These are phyloP conservation scores for Dioctria rufipes DNA, from an alignment of 2,888 invertebrate genomes.

Conservation along the genomic window DNA sequence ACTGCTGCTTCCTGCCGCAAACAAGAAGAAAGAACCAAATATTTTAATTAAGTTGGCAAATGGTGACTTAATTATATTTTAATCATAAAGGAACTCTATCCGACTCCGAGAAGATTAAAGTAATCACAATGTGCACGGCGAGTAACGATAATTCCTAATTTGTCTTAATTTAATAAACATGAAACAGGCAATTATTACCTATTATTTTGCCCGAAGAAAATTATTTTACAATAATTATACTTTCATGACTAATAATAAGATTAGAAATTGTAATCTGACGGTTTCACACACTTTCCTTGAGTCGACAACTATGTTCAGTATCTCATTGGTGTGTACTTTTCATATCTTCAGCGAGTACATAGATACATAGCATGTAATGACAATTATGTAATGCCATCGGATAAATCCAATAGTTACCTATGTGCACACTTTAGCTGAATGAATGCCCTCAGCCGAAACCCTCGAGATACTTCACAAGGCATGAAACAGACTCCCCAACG, in stretches of 20 bases:
- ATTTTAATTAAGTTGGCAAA: conserved; percentile 32
- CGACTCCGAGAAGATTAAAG: neutral
- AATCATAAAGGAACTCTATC: conserved; percentile 1
- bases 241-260: neutral
- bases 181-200: conserved; percentile 67
- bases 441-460: too few relatives aligned
- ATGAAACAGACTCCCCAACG: too few relatives aligned
- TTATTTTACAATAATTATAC: neutral
- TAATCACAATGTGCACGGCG: neutral
- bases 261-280: neutral
- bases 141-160: conserved; percentile 6
- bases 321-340: too few relatives aligned
- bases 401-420: too few relatives aligned
- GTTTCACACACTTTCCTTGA: neutral
- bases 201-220: conserved; percentile 66
- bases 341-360: too few relatives aligned
- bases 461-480: too few relatives aligned
- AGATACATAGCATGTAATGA: too few relatives aligned
- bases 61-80: conserved; percentile 27
- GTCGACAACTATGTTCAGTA: neutral
- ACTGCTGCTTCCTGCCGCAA: neutral
- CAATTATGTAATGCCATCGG: too few relatives aligned
- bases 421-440: too few relatives aligned
- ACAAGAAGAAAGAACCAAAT: conserved; percentile 5
- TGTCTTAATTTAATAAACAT: conserved; percentile 66